Percentiles rank a stretch among this genome's conserved stretches.
These are phyloP conservation scores for Ranitomeya variabilis DNA, from an alignment of 2,113 vertebrate genomes.

Conservation along the genomic window DNA sequence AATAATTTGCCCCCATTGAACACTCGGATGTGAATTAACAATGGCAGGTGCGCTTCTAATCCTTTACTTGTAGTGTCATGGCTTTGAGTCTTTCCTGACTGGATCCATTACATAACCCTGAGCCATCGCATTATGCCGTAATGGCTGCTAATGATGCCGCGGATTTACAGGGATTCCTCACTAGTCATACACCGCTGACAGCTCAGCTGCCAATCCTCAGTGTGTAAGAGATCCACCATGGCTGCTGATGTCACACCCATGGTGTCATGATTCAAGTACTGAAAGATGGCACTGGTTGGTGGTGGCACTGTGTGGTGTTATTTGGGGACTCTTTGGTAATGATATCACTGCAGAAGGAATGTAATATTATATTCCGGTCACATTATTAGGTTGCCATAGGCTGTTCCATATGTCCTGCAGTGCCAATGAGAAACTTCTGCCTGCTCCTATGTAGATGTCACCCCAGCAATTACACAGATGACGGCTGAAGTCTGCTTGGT, in stretches of 20 bases:
- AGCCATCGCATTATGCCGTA: neutral
- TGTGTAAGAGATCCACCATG: neutral
- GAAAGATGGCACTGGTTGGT: neutral
- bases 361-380: neutral
- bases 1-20: neutral
- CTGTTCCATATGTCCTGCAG: too few species aligned
- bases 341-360: neutral
- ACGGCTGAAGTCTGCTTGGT: too few species aligned
- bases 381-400: too few species aligned
- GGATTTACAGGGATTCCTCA: neutral
- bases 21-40: neutral
- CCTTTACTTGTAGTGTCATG: neutral
- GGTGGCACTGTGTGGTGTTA: neutral
- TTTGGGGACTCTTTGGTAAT: neutral
- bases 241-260: neutral
- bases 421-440: too few species aligned
- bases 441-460: too few species aligned
- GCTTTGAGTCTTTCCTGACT: neutral
- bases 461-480: too few species aligned
- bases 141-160: neutral
- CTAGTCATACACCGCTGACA: neutral
- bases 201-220: neutral
- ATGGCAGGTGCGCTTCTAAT: neutral
- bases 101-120: constrained; percentile 14
- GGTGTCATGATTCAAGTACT: neutral